Percentiles rank a stretch among this genome's conserved stretches.
Evolutionary conservation across 2,888 invertebrate genomes (phyloP).

Genomic region (Pachydiplax longipennis): DNA sequence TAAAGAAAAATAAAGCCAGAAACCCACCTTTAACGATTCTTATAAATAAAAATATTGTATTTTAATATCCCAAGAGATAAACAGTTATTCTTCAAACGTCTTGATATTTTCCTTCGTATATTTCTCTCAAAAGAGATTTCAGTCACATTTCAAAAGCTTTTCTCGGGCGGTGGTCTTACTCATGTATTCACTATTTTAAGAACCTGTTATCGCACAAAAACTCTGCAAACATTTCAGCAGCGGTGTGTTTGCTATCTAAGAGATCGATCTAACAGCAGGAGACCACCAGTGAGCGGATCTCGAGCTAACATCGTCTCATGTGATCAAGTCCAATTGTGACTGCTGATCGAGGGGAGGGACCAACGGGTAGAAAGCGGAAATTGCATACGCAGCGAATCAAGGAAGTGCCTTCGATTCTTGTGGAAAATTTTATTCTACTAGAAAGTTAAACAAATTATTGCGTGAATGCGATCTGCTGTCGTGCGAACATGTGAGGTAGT

Average conservation of each 20-base stretch:
- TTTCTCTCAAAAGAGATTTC: neutral
- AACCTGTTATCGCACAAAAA: conserved; percentile 18
- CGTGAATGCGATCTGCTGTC: too few species aligned
- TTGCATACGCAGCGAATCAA: neutral
- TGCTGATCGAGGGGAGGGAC: neutral
- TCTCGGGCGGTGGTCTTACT: neutral
- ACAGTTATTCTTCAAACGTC: too few species aligned
- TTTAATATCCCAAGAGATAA: too few species aligned
- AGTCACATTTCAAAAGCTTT: neutral
- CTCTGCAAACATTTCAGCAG: neutral
- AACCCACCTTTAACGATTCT: too few species aligned
- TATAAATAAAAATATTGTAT: too few species aligned
- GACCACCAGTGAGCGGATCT: conserved; percentile 1
- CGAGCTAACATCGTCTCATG: neutral
- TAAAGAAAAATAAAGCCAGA: too few species aligned
- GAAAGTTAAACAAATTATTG: too few species aligned
- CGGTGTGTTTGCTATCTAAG: conserved; percentile 11
- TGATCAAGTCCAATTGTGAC: neutral
- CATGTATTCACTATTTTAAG: conserved; percentile 7
- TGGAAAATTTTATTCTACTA: too few species aligned
- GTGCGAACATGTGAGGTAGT: too few species aligned
- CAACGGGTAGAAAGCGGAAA: neutral
- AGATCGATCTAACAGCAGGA: conserved; percentile 13
- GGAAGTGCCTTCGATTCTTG: too few species aligned
- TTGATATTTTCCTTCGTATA: too few species aligned